Percentiles rank a stretch among this genome's conserved stretches.
These are phyloP conservation scores for Acomys russatus DNA, from an alignment of 2,797 vertebrate species.

Conservation along the genomic window DNA sequence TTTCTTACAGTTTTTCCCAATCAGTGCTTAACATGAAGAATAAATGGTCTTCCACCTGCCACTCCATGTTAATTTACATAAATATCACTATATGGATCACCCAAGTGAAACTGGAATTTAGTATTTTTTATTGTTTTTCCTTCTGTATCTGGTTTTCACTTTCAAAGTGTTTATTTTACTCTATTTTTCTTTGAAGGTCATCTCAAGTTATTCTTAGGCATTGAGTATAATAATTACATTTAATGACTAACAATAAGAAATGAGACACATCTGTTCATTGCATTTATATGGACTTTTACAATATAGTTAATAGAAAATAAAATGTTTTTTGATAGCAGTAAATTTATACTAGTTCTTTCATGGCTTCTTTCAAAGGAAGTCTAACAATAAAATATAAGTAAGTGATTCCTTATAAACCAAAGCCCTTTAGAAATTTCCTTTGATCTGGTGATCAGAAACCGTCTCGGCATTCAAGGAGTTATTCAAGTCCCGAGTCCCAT, in stretches of 20 bases:
- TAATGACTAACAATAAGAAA: slow-evolving; percentile 15
- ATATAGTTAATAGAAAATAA: slow-evolving; percentile 38
- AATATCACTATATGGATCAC: neutral
- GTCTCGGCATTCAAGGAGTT: neutral
- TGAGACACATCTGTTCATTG: slow-evolving; percentile 26
- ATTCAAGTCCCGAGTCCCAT: neutral
- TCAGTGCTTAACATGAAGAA: neutral
- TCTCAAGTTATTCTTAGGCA: slow-evolving; percentile 32
- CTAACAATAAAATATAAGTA: slow-evolving; percentile 23
- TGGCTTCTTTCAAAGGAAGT: slow-evolving; percentile 31
- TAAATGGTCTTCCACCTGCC: neutral
- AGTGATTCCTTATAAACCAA: neutral
- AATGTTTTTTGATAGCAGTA: slow-evolving; percentile 13
- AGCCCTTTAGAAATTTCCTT: neutral
- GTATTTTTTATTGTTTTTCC: neutral
- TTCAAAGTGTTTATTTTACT: slow-evolving; percentile 43
- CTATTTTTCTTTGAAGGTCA: slow-evolving; percentile 28
- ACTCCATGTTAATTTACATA: neutral
- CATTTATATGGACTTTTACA: slow-evolving; percentile 24
- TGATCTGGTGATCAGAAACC: neutral
- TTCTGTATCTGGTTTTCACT: neutral
- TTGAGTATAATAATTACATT: slow-evolving; percentile 17
- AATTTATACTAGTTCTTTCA: neutral
- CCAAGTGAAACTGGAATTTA: neutral
- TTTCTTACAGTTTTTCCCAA: neutral